These are phyloP conservation scores for Ammospiza caudacuta DNA, from an alignment of 2,113 vertebrate species.

Conservation along the genomic window DNA sequence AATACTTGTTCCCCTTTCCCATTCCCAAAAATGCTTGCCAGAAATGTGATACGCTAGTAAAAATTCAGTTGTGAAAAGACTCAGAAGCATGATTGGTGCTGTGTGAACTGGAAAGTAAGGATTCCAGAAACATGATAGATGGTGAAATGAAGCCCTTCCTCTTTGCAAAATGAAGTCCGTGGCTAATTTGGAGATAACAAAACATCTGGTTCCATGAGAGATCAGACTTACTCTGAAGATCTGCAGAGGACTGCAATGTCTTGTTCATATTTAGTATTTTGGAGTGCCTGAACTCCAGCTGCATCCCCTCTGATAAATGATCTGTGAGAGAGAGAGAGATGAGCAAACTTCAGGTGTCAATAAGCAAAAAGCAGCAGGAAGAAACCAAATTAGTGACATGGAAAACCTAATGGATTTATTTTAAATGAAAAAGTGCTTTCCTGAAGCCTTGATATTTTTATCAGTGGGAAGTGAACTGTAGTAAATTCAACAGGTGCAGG, in stretches of 20 bases:
- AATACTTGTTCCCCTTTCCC: neutral
- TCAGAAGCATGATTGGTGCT: conserved; percentile 41
- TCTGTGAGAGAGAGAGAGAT: conserved; percentile 40
- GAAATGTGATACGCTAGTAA: conserved; percentile 2
- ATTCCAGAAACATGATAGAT: conserved; percentile 67
- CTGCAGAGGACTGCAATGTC: conserved; percentile 28
- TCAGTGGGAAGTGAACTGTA: neutral
- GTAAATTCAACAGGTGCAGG: conserved; percentile 35
- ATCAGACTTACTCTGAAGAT: conserved; percentile 52
- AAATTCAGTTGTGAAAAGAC: conserved; percentile 44
- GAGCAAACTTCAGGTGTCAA: conserved; percentile 48
- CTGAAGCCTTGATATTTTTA: neutral
- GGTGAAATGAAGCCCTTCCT: conserved; percentile 63
- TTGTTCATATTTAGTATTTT: conserved; percentile 62
- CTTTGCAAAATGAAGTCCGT: conserved; percentile 41
- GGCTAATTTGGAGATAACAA: conserved; percentile 67
- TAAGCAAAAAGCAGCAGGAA: conserved; percentile 19
- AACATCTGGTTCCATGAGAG: conserved; percentile 60
- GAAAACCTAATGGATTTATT: conserved; percentile 6
- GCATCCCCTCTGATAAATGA: conserved; percentile 32
- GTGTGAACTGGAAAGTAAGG: conserved; percentile 36
- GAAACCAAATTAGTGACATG: neutral
- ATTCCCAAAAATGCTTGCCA: conserved; percentile 45
- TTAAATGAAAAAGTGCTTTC: conserved; percentile 26
- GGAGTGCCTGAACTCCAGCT: conserved; percentile 42